A percentile compares a stretch with the other conserved stretches of the same genome.
Conservation (phyloP, 2,888 invertebrate species). For the Cepaea hortensis region DNA sequence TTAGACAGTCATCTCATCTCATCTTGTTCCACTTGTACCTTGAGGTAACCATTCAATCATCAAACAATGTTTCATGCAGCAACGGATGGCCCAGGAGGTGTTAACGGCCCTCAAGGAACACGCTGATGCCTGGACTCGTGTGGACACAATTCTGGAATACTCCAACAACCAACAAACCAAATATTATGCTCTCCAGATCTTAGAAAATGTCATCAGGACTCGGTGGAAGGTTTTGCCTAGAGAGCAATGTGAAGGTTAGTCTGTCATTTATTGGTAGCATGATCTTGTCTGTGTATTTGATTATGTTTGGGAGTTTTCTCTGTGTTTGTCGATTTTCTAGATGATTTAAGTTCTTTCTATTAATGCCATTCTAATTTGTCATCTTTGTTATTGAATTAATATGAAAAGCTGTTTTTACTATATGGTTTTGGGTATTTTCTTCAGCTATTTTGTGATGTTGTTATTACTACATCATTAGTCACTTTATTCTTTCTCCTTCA, state of each 20-base stretch:
- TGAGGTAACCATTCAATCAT: background rate
- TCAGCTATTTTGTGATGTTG: too few species aligned
- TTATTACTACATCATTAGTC: too few species aligned
- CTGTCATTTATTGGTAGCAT: background rate
- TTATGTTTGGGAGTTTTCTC: background rate
- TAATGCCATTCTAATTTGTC: background rate
- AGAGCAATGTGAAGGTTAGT: slow-evolving; percentile 92
- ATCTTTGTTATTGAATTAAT: background rate
- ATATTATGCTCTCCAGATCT: slow-evolving; percentile 98
- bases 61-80: slow-evolving; percentile 60
- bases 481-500: too few species aligned
- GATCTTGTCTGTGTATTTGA: background rate
- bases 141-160: slow-evolving; percentile 98
- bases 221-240: slow-evolving; percentile 98
- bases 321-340: background rate
- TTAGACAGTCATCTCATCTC: too few species aligned
- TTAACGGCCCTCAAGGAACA: slow-evolving; percentile 96
- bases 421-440: too few species aligned
- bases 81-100: slow-evolving; percentile 91
- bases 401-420: too few species aligned
- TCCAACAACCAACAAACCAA: slow-evolving; percentile 98
- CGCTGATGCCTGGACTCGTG: slow-evolving; percentile 99
- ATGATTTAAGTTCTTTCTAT: background rate
- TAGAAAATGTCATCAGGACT: slow-evolving; percentile 98
- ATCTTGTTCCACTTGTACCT: too few species aligned